Percentiles rank a stretch among this genome's conserved stretches.
Evolutionary conservation across 2,888 invertebrate genomes (phyloP).

Genomic region (Dasysyrphus tricinctus): DNA sequence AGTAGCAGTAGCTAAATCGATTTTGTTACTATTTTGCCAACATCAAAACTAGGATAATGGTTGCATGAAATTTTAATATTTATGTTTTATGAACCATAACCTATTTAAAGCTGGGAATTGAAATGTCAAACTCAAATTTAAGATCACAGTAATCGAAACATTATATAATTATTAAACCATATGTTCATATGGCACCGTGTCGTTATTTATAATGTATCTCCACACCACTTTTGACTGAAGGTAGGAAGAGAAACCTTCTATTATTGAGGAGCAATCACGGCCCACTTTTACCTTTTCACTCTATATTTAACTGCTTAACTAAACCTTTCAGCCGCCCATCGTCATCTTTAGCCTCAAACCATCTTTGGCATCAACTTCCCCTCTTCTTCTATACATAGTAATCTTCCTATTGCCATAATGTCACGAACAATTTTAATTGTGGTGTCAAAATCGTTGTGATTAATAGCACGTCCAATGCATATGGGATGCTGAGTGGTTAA

Average conservation of each 20-base stretch:
- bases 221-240: too few relatives aligned
- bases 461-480: conserved; percentile 72
- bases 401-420: conserved; percentile 58
- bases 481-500: conserved; percentile 32
- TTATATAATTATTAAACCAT: too few relatives aligned
- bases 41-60: too few relatives aligned
- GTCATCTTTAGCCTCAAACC: conserved; percentile 28
- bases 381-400: conserved; percentile 2
- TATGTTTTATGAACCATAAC: too few relatives aligned
- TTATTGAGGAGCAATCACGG: background rate
- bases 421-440: conserved; percentile 75
- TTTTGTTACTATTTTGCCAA: too few relatives aligned
- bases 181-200: too few relatives aligned
- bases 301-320: conserved; percentile 5
- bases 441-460: conserved; percentile 73
- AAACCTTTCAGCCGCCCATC: conserved; percentile 45
- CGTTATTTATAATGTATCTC: too few relatives aligned
- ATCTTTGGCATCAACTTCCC: conserved; percentile 43
- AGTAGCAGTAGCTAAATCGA: too few relatives aligned
- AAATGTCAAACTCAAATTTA: too few relatives aligned
- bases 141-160: too few relatives aligned
- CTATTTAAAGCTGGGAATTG: too few relatives aligned
- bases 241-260: background rate
- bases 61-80: too few relatives aligned
- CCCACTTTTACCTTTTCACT: conserved; percentile 21